These are phyloP conservation scores for Xerus rutilus DNA, from an alignment of 2,797 vertebrate genomes.

Conservation along the genomic window DNA sequence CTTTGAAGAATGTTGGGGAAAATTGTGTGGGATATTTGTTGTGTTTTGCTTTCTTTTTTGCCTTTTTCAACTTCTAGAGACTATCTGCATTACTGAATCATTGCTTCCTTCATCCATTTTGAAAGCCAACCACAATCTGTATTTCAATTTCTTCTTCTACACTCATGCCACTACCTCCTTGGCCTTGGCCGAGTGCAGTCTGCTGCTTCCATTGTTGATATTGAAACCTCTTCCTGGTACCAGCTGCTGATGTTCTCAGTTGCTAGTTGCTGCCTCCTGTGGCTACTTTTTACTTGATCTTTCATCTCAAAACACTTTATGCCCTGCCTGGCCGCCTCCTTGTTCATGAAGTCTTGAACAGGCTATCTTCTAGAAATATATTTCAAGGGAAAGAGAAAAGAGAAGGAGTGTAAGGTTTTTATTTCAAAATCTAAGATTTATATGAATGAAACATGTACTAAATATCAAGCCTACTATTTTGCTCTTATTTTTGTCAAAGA, in stretches of 20 bases:
- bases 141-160: background rate
- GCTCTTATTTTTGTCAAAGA: background rate
- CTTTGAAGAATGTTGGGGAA: background rate
- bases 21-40: background rate
- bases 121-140: background rate
- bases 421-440: background rate
- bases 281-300: background rate
- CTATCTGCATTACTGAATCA: background rate
- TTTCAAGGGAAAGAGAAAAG: background rate
- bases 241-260: background rate
- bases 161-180: background rate
- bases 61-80: background rate
- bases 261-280: background rate
- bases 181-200: background rate
- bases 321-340: rapidly evolving
- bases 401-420: background rate
- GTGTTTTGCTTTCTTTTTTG: background rate
- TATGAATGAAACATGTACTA: background rate
- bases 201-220: background rate
- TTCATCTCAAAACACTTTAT: background rate
- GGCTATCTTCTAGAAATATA: background rate
- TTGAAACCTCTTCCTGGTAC: background rate
- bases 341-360: background rate
- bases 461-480: background rate
- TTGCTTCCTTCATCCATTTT: background rate